Evolutionary conservation across 2,113 vertebrate species (phyloP).

Genomic region (Rhinolophus ferrumequinum): DNA sequence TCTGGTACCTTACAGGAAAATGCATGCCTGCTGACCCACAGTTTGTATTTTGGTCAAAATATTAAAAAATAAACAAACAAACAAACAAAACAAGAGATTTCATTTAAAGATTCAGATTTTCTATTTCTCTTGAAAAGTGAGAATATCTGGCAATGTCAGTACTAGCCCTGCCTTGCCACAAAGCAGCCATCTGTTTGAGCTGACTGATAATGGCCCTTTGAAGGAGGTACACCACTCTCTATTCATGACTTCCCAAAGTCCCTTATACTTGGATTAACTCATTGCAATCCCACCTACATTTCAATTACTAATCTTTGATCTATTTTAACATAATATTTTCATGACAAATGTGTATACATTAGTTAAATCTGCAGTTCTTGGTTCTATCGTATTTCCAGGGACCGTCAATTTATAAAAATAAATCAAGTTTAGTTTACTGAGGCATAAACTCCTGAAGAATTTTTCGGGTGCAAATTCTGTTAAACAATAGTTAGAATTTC

Average conservation of each 20-base stretch:
- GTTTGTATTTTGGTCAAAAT: background rate
- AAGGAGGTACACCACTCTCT: background rate
- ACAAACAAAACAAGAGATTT: background rate
- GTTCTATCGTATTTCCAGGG: background rate
- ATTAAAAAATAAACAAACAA: no score
- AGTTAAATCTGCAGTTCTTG: background rate
- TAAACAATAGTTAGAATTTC: background rate
- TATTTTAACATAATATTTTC: background rate
- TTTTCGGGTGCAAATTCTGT: background rate
- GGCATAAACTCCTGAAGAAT: background rate
- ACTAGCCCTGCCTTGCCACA: background rate
- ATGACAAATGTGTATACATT: background rate
- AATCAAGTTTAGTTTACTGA: background rate
- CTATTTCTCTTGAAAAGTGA: background rate
- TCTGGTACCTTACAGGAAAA: background rate
- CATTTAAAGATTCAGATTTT: background rate
- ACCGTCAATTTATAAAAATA: background rate
- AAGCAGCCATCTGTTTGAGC: background rate
- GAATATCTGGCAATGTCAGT: background rate
- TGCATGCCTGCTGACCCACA: background rate
- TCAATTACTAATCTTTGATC: background rate
- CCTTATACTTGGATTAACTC: background rate
- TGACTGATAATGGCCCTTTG: background rate
- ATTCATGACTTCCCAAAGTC: fast-evolving
- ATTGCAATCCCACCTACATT: background rate